Conservation (phyloP, 2,113 vertebrate species). For the Phaethornis superciliosus region DNA sequence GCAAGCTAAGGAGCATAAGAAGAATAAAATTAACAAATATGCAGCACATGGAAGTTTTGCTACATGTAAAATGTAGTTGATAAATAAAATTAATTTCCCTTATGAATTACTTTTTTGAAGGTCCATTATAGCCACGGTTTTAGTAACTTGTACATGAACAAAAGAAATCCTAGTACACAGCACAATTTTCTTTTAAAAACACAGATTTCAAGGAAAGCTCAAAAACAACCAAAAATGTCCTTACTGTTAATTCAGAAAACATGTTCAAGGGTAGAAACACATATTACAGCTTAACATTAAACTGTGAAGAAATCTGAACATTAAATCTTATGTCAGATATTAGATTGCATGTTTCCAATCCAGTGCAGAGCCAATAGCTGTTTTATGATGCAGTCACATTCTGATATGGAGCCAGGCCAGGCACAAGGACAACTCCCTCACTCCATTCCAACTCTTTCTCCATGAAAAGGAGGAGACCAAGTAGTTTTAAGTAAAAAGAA, state of each 20-base stretch:
- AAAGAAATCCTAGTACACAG: neutral
- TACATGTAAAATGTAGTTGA: neutral
- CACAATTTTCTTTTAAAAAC: neutral
- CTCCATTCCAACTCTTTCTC: neutral
- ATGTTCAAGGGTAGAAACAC: neutral
- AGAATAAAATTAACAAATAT: constrained; percentile 12
- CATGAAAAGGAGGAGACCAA: neutral
- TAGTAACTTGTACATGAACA: neutral
- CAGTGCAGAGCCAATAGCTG: neutral
- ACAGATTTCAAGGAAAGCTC: neutral
- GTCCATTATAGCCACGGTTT: neutral
- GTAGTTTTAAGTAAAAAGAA: neutral
- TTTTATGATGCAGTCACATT: neutral
- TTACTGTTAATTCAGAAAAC: neutral
- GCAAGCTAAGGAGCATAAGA: constrained; percentile 78
- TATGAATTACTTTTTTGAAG: neutral
- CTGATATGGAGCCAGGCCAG: neutral
- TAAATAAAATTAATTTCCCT: neutral
- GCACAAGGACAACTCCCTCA: accelerated
- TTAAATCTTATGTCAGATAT: neutral
- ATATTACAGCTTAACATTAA: neutral
- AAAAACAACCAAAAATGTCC: neutral
- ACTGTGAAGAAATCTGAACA: neutral
- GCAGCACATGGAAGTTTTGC: neutral
- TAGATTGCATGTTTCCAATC: neutral